Evolutionary conservation across 2,888 invertebrate species (phyloP).

Genomic region (Litoditis marina): DNA sequence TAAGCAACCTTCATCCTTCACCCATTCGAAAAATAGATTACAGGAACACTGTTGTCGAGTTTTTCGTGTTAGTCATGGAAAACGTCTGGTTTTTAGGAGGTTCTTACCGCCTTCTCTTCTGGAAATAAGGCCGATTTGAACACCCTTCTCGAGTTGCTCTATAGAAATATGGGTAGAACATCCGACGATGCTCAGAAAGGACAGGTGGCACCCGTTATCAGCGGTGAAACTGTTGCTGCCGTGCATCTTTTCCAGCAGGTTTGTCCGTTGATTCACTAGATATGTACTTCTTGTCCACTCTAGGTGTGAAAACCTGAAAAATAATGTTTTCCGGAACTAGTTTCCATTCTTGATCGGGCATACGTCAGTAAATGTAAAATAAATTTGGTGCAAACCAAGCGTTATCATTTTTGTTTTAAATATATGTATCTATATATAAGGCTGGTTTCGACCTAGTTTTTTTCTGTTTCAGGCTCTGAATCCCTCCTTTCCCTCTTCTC

Average conservation of each 20-base stretch:
- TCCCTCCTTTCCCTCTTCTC: too few relatives aligned
- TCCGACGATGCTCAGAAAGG: slow-evolving; percentile 8
- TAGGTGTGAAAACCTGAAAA: too few relatives aligned
- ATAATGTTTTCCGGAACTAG: too few relatives aligned
- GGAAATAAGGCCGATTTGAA: slow-evolving; percentile 29
- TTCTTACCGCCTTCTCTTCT: slow-evolving; percentile 25
- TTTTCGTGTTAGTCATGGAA: too few relatives aligned
- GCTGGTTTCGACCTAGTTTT: neutral
- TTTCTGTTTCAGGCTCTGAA: too few relatives aligned
- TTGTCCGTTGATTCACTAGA: too few relatives aligned
- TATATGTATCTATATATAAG: neutral
- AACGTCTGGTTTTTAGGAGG: slow-evolving; percentile 17
- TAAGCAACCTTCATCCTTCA: too few relatives aligned
- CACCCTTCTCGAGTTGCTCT: slow-evolving; percentile 30
- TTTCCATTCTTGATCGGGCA: too few relatives aligned
- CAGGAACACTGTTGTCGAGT: too few relatives aligned
- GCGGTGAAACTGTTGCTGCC: slow-evolving; percentile 29
- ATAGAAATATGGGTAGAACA: slow-evolving; percentile 25
- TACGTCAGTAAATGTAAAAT: too few relatives aligned
- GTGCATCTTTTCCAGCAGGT: slow-evolving; percentile 56
- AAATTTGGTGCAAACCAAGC: neutral
- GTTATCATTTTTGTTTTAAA: neutral
- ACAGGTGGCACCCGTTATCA: neutral
- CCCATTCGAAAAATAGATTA: too few relatives aligned
- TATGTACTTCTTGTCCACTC: too few relatives aligned